Base-by-base conservation (phyloP, 2,113 vertebrate genomes). In the Otus sunia region DNA sequence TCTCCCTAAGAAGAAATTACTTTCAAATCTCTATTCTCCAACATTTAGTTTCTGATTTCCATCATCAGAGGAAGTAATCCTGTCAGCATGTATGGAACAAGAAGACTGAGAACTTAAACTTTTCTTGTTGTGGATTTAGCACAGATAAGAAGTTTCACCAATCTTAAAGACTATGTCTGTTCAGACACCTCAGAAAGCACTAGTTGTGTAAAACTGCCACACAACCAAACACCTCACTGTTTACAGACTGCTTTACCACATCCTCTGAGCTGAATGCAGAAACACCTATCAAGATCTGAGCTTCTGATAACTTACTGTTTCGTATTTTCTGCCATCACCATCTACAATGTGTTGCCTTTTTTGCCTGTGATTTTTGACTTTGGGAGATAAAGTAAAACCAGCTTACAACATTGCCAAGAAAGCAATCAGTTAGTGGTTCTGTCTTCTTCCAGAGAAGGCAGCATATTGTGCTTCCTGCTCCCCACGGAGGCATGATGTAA, bases 1-100 rank as follows among this genome's bases (percentile, higher is more conserved):
- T 93, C 93, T 95, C 59, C 25, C 90, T 16, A 71, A 94, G 90
- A 89, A 95, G 43, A 97, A 94, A 86, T 77, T 68, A 71, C 52
- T 96, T 95, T 90, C 53, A 90, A 95, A 89, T 87, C 18, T 90
- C 41, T 43, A 6, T 74, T 79, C 86, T 52, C 32, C 32, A 80
- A 52, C 82, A 37, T 80, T 72, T 66, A 88, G 68, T 92, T 94
- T 93, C 88, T 69, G 66, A 94, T 77, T 94, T 96, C 59, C 53
- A 88, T 88, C 86, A 63, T 87, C 78, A 96, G 64, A 96, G 9
- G 52, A 96, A 68, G 88, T 16, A 86, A 60, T 73, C 39, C 87
- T 92, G 49, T 95, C 91, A 93, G 71, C 62, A 80, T 47, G 27
- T n/a, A 74, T 8, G n/a, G 45, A 88, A 66, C 63, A 94, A 49